phyloP scores from a whole-genome alignment of 2,888 invertebrate genomes.

The Tipula lateralis region DNA sequence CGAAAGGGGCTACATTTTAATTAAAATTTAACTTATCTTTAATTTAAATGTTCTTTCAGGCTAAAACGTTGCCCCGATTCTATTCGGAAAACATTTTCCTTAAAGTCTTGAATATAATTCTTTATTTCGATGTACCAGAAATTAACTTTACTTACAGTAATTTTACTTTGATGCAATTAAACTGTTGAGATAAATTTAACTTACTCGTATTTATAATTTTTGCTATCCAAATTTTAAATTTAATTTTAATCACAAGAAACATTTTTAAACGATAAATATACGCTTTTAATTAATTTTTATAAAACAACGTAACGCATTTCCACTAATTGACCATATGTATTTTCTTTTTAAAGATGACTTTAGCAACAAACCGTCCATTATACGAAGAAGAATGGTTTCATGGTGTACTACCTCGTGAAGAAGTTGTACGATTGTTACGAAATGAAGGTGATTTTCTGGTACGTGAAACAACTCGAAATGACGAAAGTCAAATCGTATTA shows the following conservation, averaged over 20 bases:
- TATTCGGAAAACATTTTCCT: no score
- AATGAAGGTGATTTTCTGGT: constrained; percentile 93
- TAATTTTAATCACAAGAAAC: background rate
- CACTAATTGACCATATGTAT: background rate
- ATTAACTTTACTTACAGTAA: no score
- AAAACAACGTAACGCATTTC: background rate
- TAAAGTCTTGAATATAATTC: no score
- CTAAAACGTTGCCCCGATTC: no score
- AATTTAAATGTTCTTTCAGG: no score
- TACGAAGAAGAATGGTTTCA: constrained; percentile 97
- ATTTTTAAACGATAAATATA: background rate
- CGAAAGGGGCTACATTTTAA: no score
- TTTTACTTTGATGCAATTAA: no score
- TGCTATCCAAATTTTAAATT: no score
- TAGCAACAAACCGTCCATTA: constrained; percentile 59
- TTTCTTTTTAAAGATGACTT: constrained; percentile 43
- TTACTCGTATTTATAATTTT: no score
- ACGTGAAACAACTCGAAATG: constrained; percentile 85
- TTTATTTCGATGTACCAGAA: no score
- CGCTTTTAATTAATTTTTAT: background rate
- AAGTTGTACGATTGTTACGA: constrained; percentile 85
- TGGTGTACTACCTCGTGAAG: constrained; percentile 91
- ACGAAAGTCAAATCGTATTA: constrained; percentile 86
- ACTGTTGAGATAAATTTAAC: no score
- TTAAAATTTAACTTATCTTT: no score